Percentiles rank a stretch among this genome's conserved stretches.
These are phyloP conservation scores for Cydia pomonella DNA, from an alignment of 1,140 invertebrate genomes.

Conservation along the genomic window DNA sequence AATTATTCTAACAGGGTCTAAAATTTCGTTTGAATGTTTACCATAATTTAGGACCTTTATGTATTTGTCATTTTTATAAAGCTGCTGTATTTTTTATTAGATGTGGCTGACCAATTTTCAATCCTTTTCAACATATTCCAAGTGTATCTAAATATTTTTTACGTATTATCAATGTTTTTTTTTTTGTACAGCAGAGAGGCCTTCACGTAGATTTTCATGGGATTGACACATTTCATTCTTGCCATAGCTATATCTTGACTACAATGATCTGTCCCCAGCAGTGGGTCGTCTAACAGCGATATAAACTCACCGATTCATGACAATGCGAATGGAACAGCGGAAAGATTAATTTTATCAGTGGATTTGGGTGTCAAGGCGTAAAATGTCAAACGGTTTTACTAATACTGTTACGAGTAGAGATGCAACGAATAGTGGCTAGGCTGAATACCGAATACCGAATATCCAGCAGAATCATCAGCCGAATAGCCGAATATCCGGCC, in stretches of 20 bases:
- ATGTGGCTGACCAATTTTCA: too few species aligned
- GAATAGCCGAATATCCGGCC: too few species aligned
- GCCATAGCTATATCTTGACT: too few species aligned
- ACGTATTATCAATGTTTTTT: not conserved
- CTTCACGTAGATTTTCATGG: too few species aligned
- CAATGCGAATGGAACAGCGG: not conserved
- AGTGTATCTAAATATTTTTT: not conserved
- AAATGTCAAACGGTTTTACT: not conserved
- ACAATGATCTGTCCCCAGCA: too few species aligned
- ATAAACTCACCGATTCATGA: not conserved
- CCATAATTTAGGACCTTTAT: not conserved
- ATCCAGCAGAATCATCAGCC: too few species aligned
- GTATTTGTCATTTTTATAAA: not conserved
- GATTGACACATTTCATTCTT: too few species aligned
- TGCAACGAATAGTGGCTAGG: too few species aligned
- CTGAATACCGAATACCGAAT: too few species aligned
- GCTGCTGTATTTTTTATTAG: not conserved
- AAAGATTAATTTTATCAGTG: not conserved
- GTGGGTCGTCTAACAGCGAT: too few species aligned
- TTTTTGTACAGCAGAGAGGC: too few species aligned
- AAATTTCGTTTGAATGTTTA: conserved; percentile 1
- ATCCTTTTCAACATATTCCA: too few species aligned
- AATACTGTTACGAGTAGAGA: not conserved
- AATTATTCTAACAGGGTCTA: not conserved
- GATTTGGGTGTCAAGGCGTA: not conserved